phyloP scores from a whole-genome alignment of 2,888 invertebrate species.

The Cheiracanthium punctorium region DNA sequence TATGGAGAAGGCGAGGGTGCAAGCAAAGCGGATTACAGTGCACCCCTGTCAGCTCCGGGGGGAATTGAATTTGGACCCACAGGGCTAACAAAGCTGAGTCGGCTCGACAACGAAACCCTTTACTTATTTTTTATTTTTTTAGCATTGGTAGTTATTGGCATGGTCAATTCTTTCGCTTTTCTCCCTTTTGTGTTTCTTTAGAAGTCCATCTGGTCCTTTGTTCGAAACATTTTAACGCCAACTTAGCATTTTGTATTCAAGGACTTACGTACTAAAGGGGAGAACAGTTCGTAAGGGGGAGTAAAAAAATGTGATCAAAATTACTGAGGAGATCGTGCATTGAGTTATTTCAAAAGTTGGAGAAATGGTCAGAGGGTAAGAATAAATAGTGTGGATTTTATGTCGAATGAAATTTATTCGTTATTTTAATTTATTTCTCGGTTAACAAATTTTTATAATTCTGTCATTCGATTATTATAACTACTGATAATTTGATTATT shows the following conservation, averaged over 20 bases:
- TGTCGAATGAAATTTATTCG: too few relatives aligned
- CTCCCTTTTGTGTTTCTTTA: background rate
- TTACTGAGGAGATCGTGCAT: too few relatives aligned
- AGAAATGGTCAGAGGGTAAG: too few relatives aligned
- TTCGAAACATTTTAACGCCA: constrained; percentile 29
- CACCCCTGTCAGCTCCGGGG: constrained; percentile 51
- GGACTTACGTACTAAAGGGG: too few relatives aligned
- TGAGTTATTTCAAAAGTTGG: too few relatives aligned
- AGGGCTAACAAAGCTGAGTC: constrained; percentile 67
- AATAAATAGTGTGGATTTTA: too few relatives aligned
- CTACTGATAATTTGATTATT: too few relatives aligned
- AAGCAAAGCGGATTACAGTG: constrained; percentile 43
- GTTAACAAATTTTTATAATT: too few relatives aligned
- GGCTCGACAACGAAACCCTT: constrained; percentile 11
- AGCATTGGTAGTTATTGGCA: background rate
- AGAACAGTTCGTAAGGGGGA: too few relatives aligned
- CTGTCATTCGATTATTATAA: too few relatives aligned
- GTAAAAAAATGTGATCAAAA: too few relatives aligned
- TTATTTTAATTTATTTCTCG: too few relatives aligned
- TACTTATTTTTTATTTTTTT: constrained; percentile 7
- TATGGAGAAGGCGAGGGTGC: constrained; percentile 21
- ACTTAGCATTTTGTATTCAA: constrained; percentile 45
- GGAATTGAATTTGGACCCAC: constrained; percentile 66
- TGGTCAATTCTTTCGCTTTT: constrained; percentile 1
- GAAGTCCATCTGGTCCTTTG: constrained; percentile 23